Evolutionary conservation across 2,113 vertebrate species (phyloP).

Genomic region (Oncorhynchus mykiss): DNA sequence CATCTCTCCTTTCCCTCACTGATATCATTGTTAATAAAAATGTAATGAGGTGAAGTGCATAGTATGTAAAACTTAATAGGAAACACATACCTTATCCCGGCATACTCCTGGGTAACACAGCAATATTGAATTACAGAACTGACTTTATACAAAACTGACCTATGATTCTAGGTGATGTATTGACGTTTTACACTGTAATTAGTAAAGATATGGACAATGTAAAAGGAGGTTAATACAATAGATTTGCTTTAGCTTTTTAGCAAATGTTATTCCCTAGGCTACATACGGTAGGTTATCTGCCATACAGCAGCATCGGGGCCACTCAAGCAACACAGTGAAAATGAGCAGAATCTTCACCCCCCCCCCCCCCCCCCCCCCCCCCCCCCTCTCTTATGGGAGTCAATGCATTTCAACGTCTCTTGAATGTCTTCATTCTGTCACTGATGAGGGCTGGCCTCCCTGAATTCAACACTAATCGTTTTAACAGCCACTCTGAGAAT

Average conservation of each 20-base stretch:
- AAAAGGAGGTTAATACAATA: not conserved
- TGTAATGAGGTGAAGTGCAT: not conserved
- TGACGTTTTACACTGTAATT: not conserved
- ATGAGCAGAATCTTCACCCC: not conserved
- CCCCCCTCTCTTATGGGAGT: not conserved
- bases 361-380: too few species aligned
- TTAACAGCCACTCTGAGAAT: conserved; percentile 52
- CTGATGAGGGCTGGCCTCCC: conserved; percentile 48
- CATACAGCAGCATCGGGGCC: not conserved
- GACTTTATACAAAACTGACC: not conserved
- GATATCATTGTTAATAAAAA: conserved; percentile 1
- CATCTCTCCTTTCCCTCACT: conserved; percentile 15
- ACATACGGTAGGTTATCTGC: not conserved
- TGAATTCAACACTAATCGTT: conserved; percentile 50
- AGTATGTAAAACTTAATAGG: not conserved
- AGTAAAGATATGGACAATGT: not conserved
- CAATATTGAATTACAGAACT: not conserved
- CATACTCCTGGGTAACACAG: not conserved
- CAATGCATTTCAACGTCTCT: conserved; percentile 29
- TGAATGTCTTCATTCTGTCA: conserved; percentile 45
- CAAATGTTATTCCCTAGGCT: not conserved
- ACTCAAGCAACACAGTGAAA: not conserved
- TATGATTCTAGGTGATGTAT: not conserved
- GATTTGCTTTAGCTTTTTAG: not conserved
- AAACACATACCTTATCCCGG: not conserved